Evolutionary conservation across 1,140 invertebrate species (phyloP).

Genomic region (Achroia grisella): DNA sequence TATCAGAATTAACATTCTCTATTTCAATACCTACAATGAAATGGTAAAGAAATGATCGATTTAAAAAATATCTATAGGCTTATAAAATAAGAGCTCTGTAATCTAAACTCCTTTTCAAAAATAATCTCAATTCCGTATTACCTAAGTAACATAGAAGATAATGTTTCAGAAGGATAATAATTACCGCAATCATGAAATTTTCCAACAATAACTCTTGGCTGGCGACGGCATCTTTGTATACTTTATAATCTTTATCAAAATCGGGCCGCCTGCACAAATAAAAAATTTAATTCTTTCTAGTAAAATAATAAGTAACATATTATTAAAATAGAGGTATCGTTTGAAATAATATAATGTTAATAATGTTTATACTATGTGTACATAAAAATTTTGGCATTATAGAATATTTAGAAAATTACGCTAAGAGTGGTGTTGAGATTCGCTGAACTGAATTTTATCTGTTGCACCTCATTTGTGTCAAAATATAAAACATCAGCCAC

Average conservation of each 20-base stretch:
- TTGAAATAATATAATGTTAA: too few species aligned
- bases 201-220: conserved; percentile 82
- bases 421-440: not conserved
- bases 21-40: too few species aligned
- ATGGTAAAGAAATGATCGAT: not conserved
- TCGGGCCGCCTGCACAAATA: conserved; percentile 48
- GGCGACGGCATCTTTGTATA: conserved; percentile 81
- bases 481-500: too few species aligned
- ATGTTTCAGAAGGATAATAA: not conserved
- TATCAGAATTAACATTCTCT: too few species aligned
- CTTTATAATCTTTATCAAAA: conserved; percentile 85
- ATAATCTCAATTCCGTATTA: too few species aligned
- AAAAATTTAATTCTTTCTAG: conserved; percentile 8
- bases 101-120: too few species aligned
- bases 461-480: too few species aligned
- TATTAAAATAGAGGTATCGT: too few species aligned
- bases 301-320: conserved; percentile 1
- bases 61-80: too few species aligned
- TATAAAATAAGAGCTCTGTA: too few species aligned
- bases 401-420: not conserved
- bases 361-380: not conserved
- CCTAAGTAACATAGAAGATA: conserved; percentile 3
- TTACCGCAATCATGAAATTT: conserved; percentile 70
- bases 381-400: too few species aligned
- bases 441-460: too few species aligned